Evolutionary conservation across 1,140 invertebrate genomes (phyloP), one percentile per base, ranked within the genome.

Genomic region (Drosophila malerkotliana): DNA sequence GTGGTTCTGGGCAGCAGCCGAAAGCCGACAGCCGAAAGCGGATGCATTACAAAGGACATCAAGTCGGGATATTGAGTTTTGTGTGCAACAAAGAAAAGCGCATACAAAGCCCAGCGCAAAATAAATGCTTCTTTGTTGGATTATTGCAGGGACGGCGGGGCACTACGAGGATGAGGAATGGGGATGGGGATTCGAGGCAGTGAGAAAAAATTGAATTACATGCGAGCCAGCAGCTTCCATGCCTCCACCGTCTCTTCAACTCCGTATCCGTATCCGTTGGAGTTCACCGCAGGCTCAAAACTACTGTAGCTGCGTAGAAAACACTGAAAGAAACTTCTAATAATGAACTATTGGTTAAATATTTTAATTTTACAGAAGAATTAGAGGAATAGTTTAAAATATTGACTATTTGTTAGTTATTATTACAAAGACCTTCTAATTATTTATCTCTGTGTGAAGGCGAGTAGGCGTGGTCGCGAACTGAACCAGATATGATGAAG

Each of bases 31-130:
- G 62, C 77, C 72, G 63, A 88, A 78, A 81, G 73, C 83, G 82
- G 71, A 79, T 87, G 83, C 83, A 87, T 87, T 87, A 88, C 82
- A 87, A 87, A 88, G 82, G 82, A 87, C 82, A 87, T 87, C 83
- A 75, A 87, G 78, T 81, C 74, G 51, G 81, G 83, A 85, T 85
- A 85, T 85, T 85, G 81, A 85, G 83, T 85, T 84, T 87, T 87
- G 79, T 87, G 78, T 61, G 83, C 78, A 88, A 87, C 82, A 87
- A 87, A 87, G 82, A 88, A 82, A 88, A 44, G 66, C 64, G 82
- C 83, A 87, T 87, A 88, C 82, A 87, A 87, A 87, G 82, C 78
- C 74, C 74, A 51, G 82, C 78, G 83, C 83, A 88, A 87, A 87
- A 87, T 87, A 82, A 87, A 85, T 82, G 81, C 82, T 85, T 77